Conservation (phyloP, 2,888 invertebrate genomes). For the Epinotia bilunana region DNA sequence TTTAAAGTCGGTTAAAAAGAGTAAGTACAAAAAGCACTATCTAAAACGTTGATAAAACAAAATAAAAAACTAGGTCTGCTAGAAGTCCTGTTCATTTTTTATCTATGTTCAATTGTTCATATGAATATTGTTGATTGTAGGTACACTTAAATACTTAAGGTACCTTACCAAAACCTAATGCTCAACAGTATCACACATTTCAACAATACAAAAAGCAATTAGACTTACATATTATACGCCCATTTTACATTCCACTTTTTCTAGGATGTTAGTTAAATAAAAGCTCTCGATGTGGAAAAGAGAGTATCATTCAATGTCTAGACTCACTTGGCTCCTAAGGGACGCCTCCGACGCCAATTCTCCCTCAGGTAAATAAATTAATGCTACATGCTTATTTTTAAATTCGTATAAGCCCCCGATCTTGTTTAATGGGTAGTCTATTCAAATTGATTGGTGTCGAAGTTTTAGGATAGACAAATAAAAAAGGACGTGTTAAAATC, state of each 20-base stretch:
- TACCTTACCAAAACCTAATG: neutral
- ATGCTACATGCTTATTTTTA: constrained; percentile 64
- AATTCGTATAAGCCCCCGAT: constrained; percentile 47
- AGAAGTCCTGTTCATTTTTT: too few species aligned
- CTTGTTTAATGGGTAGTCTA: constrained; percentile 41
- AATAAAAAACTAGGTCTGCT: too few species aligned
- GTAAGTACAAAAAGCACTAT: too few species aligned
- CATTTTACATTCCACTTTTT: constrained; percentile 29
- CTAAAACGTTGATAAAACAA: too few species aligned
- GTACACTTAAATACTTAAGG: too few species aligned
- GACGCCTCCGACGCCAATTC: constrained; percentile 57
- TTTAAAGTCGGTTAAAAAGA: too few species aligned
- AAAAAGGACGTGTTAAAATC: neutral
- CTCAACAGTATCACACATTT: neutral
- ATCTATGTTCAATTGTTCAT: neutral
- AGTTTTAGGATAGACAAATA: neutral
- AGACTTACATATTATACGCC: constrained; percentile 10
- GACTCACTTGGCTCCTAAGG: constrained; percentile 61
- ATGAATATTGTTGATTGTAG: neutral
- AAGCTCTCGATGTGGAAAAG: constrained; percentile 50
- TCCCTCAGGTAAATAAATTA: constrained; percentile 68
- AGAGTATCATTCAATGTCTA: constrained; percentile 64
- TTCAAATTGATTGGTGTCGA: constrained; percentile 33
- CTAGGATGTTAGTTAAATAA: constrained; percentile 27
- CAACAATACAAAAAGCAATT: constrained; percentile 1